These are phyloP conservation scores for Pyrrhosoma nymphula DNA, from an alignment of 2,888 invertebrate genomes.

Conservation along the genomic window DNA sequence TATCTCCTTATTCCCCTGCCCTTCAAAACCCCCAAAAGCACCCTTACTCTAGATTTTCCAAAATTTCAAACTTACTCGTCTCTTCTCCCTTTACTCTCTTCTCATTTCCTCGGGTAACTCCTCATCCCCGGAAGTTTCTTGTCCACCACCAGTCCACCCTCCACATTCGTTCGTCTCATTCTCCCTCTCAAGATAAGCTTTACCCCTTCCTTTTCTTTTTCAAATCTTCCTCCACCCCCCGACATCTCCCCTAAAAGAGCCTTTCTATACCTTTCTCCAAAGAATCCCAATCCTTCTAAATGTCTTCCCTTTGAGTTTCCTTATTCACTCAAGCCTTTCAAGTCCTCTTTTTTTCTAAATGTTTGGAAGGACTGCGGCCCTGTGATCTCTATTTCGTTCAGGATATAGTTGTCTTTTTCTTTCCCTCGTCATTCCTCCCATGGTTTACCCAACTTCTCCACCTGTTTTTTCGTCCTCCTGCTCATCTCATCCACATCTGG, in stretches of 20 bases:
- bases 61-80: not conserved
- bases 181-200: slow-evolving; percentile 3
- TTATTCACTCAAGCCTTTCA: slow-evolving; percentile 8
- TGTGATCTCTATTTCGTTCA: not conserved
- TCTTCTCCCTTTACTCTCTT: not conserved
- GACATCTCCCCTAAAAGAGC: not conserved
- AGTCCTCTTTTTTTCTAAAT: not conserved
- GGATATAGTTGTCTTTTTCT: not conserved
- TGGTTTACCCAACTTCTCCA: not conserved
- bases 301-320: slow-evolving; percentile 1
- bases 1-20: not conserved
- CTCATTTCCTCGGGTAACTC: not conserved
- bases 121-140: slow-evolving; percentile 43
- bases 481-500: no score
- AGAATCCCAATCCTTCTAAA: slow-evolving; percentile 12
- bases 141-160: not conserved
- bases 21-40: not conserved
- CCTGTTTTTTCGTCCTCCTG: not conserved
- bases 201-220: slow-evolving; percentile 50
- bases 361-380: not conserved
- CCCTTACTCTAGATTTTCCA: not conserved
- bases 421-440: not conserved
- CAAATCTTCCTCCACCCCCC: slow-evolving; percentile 29
- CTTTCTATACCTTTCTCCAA: not conserved
- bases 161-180: not conserved